Evolutionary conservation across 2,888 invertebrate genomes (phyloP).

Genomic region (Leuctra nigra): DNA sequence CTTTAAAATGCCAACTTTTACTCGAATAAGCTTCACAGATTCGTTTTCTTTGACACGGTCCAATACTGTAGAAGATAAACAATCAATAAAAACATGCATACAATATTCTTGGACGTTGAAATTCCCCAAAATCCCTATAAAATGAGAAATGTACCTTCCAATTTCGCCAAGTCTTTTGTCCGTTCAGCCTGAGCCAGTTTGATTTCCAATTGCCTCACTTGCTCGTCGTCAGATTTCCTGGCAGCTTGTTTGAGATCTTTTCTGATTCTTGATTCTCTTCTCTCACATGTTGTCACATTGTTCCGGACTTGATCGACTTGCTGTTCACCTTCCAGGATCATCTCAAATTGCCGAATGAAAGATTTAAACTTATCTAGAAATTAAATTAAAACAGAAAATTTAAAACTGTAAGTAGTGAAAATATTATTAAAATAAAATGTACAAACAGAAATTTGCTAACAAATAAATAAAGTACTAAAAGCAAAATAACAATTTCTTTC

Average conservation of each 20-base stretch:
- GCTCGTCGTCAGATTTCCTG: slow-evolving; percentile 40
- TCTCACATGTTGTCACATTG: slow-evolving; percentile 40
- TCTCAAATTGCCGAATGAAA: slow-evolving; percentile 43
- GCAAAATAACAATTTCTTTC: too few relatives aligned
- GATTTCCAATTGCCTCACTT: slow-evolving; percentile 40
- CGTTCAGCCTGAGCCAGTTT: slow-evolving; percentile 43
- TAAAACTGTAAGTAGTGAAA: too few relatives aligned
- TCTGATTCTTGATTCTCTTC: slow-evolving; percentile 40
- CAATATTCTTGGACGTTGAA: too few relatives aligned
- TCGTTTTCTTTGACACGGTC: slow-evolving; percentile 45
- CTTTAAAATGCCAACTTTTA: slow-evolving; percentile 44
- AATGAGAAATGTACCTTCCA: slow-evolving; percentile 41
- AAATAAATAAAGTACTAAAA: too few relatives aligned
- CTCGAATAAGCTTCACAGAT: slow-evolving; percentile 44
- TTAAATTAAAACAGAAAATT: too few relatives aligned
- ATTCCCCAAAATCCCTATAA: too few relatives aligned
- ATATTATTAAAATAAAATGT: too few relatives aligned
- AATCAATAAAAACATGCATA: neutral
- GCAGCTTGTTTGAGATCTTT: slow-evolving; percentile 42
- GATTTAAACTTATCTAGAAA: slow-evolving; percentile 42
- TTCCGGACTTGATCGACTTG: slow-evolving; percentile 41
- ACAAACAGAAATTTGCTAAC: too few relatives aligned
- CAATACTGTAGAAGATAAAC: slow-evolving; percentile 37
- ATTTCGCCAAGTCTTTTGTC: slow-evolving; percentile 42
- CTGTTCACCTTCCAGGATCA: slow-evolving; percentile 44